Conservation (phyloP, 2,888 invertebrate genomes). For the Tortricodes alternella region DNA sequence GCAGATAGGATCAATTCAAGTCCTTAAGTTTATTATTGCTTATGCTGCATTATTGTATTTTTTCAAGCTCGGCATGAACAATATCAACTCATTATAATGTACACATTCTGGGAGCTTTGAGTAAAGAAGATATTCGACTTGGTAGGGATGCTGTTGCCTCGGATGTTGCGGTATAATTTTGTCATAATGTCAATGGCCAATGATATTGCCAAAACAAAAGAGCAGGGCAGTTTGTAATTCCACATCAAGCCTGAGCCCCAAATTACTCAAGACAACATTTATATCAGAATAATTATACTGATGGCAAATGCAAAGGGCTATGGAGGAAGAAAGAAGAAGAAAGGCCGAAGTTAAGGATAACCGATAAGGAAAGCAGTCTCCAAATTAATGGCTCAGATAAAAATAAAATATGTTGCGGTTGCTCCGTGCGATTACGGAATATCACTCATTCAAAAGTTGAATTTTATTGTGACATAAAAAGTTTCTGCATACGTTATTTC, state of each 20-base stretch:
- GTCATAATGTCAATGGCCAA: conserved; percentile 20
- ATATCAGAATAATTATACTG: no score
- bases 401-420: conserved; percentile 13
- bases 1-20: no score
- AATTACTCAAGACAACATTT: conserved; percentile 6
- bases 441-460: conserved; percentile 14
- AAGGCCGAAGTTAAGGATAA: not conserved
- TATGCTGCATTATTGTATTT: not conserved
- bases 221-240: conserved; percentile 7
- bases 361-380: not conserved
- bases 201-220: conserved; percentile 22
- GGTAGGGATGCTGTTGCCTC: not conserved
- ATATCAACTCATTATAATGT: not conserved
- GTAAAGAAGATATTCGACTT: conserved; percentile 18
- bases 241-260: conserved; percentile 4
- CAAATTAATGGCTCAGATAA: conserved; percentile 13
- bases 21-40: no score
- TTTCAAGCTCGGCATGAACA: not conserved
- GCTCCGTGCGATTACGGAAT: not conserved
- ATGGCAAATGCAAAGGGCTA: no score
- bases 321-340: not conserved
- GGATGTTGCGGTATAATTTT: conserved; percentile 25
- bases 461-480: conserved; percentile 24
- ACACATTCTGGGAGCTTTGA: conserved; percentile 5
- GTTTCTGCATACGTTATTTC: conserved; percentile 21